These are phyloP conservation scores for Buathra laborator DNA, from an alignment of 2,888 invertebrate species.

Conservation along the genomic window DNA sequence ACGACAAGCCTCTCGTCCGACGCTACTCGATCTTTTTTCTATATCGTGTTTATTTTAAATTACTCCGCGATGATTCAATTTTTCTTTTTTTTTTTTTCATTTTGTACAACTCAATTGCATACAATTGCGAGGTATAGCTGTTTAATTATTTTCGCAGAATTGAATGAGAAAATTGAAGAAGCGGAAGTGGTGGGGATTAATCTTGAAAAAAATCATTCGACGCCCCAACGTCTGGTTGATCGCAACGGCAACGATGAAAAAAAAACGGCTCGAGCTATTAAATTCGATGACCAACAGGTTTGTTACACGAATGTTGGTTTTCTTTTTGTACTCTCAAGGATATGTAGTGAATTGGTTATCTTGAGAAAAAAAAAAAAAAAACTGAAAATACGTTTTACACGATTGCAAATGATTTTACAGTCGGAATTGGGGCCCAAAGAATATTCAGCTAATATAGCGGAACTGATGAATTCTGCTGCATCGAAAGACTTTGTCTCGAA, in stretches of 20 bases:
- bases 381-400: background rate
- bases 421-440: background rate
- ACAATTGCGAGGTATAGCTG: background rate
- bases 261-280: constrained; percentile 18
- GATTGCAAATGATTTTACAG: background rate
- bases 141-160: constrained; percentile 11
- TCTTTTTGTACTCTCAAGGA: background rate
- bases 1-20: constrained; percentile 16
- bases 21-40: background rate
- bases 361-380: background rate
- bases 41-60: background rate
- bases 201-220: constrained; percentile 7
- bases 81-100: background rate
- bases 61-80: background rate
- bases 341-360: background rate
- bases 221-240: constrained; percentile 33
- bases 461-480: background rate
- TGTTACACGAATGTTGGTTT: background rate
- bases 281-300: constrained; percentile 46
- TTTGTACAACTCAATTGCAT: background rate
- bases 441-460: background rate
- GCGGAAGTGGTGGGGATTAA: background rate
- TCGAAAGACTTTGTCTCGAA: background rate
- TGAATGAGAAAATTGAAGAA: background rate
- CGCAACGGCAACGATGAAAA: constrained; percentile 15